Base-by-base conservation (phyloP, 2,797 vertebrate species). In the Neosilurus mollespiculum region DNA sequence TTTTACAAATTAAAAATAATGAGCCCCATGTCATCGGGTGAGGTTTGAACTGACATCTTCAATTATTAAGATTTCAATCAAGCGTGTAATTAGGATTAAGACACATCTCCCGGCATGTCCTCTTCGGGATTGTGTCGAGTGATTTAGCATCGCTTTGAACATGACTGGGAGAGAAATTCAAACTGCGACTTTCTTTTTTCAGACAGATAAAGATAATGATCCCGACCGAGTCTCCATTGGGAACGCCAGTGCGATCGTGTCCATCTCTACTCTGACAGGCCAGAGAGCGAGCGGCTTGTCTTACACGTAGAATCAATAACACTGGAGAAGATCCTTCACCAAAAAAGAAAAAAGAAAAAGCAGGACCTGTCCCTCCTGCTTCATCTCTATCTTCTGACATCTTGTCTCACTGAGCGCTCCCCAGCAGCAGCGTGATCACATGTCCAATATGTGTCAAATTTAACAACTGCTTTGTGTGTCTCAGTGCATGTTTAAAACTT, bases 271-370 rank as follows among this genome's bases (percentile, higher is more conserved):
- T 89, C 87, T 89, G 89, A 89, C 88, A 87, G 83, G 78, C 84
- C 83, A 81, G 86, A 84, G 87, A 88, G 82, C 81, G 82, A 87
- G 87, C 85, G 66, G 84, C 86, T 91, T 90, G 87, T 91, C 87
- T 89, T 89, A 89, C 89, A 88, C 56, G 84, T 78, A 15, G 62
- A 86, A 89, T 89, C 89, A 80, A 90, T 89, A 89, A 82, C 83
- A 70, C 37, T 26, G 53, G 76, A 87, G 85, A 83, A 86, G 81
- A 87, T 89, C 80, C 43, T 79, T 85, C 87, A 85, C 83, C 81
- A 58, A 9, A 2, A 9, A 20, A 59, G 20, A 61, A 43, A 1
- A 26, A 16, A 53, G 26, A 86, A 83, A 84, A 22, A 66, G 80
- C 75, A 71, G 49, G 70, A 71, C 81, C 59, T 65, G 78, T 82